Percentiles rank a stretch among this genome's conserved stretches.
Evolutionary conservation across 2,113 vertebrate genomes (phyloP).

Genomic region (Lasiurus cinereus): DNA sequence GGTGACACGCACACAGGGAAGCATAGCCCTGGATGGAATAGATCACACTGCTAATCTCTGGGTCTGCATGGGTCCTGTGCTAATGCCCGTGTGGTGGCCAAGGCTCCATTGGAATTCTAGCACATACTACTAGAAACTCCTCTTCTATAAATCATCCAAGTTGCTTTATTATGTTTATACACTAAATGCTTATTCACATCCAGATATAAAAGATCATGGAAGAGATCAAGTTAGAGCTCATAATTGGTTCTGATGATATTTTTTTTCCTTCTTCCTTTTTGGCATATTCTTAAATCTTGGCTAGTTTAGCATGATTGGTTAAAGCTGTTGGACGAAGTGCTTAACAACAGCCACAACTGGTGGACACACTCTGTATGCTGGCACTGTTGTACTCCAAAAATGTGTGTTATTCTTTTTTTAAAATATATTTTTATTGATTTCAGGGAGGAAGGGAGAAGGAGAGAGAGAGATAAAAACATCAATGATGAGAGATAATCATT

Average conservation of each 20-base stretch:
- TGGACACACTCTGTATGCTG: background rate
- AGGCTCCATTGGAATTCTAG: slow-evolving; percentile 24
- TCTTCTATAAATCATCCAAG: background rate
- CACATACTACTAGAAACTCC: background rate
- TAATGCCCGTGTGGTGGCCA: background rate
- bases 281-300: background rate
- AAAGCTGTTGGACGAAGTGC: background rate
- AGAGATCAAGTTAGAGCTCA: background rate
- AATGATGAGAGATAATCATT: too few species aligned
- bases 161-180: background rate
- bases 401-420: background rate
- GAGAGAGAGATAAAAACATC: too few species aligned
- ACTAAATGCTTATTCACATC: background rate
- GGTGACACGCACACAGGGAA: background rate
- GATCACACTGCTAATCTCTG: background rate
- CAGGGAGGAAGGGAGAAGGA: too few species aligned
- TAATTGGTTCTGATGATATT: background rate
- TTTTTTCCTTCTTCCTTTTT: background rate
- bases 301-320: background rate
- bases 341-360: background rate
- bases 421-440: too few species aligned
- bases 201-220: background rate
- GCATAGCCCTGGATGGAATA: background rate
- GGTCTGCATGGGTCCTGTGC: background rate
- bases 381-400: background rate